Base-by-base conservation (phyloP, 1,140 invertebrate genomes). In the Heliconius eleuchia region DNA sequence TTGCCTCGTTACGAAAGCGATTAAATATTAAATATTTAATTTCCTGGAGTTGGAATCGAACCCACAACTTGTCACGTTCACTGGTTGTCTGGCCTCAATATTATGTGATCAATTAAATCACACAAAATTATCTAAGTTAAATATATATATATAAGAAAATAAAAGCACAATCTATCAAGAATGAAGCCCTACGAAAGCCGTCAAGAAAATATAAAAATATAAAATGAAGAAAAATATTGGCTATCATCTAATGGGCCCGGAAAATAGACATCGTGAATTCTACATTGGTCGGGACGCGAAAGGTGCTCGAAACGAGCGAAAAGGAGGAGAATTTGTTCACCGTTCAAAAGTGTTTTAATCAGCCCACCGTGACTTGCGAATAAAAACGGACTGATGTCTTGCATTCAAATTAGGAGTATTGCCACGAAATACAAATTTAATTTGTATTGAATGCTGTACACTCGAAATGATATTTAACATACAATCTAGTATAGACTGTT, bases 321-420 rank as follows among this genome's bases (percentile, higher is more conserved):
- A 13, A 19, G 16, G 18, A 42, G 57, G 74, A 66, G 74, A 76
- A 66, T 76, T 66, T 76, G 74, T 55, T 74, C 73, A 55, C 27
- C 73, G 50, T 34, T 30, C 46, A 71, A 71, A 77, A 77, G 76
- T 77, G 83, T 88, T 87, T 86, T 87, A 86, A 86, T 85, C 84
- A 84, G 83, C 81, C 80, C 82, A 83, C 80, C 84, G 81, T 85
- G 82, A 85, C 82, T 83, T 74, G 76, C 77, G 80, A 85, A 86
- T 86, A 86, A 86, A 87, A 87, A 82, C 57, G 42, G 71, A 79
- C 37, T 77, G 72, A 55, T 57, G 78, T 83, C 78, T 80, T 82
- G 84, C 81, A 87, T 88, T 85, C 78, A 85, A 88, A 87, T 86
- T 79, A 87, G 82, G 76, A 83, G 60, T 27, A 66, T 66, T 52